Conservation (phyloP, 2,113 vertebrate species). For the Platysternon megacephalum region DNA sequence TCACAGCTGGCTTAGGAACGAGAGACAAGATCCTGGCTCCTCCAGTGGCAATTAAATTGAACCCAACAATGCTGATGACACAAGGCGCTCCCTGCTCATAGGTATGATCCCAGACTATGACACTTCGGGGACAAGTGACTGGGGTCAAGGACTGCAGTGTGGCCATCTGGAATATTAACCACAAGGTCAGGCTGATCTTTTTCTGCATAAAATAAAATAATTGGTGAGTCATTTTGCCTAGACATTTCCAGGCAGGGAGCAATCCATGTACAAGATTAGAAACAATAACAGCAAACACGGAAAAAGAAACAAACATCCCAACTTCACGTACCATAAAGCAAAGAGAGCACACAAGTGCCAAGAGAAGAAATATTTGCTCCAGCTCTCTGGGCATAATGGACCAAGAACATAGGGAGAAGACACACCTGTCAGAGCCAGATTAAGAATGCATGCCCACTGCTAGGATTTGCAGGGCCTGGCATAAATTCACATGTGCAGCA, state of each 20-base stretch:
- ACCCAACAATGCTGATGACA: too few relatives aligned
- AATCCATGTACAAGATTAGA: not conserved
- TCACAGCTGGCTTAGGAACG: too few relatives aligned
- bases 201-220: too few relatives aligned
- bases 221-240: not conserved
- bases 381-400: not conserved
- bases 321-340: not conserved
- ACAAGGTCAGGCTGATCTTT: too few relatives aligned
- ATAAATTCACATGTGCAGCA: not conserved
- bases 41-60: too few relatives aligned
- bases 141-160: too few relatives aligned
- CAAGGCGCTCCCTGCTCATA: too few relatives aligned
- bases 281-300: not conserved
- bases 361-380: not conserved
- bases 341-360: not conserved
- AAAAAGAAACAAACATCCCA: not conserved
- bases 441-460: not conserved
- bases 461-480: not conserved
- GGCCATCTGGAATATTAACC: too few relatives aligned
- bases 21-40: too few relatives aligned
- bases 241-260: not conserved
- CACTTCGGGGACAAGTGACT: too few relatives aligned
- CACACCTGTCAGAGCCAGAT: not conserved
- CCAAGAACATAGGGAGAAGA: not conserved
- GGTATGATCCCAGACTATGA: too few relatives aligned